Evolutionary conservation across 53 echinoderm and acorn worm genomes (phyloP), one percentile per base, ranked within the genome.

Genomic region (Glandiceps talaboti): DNA sequence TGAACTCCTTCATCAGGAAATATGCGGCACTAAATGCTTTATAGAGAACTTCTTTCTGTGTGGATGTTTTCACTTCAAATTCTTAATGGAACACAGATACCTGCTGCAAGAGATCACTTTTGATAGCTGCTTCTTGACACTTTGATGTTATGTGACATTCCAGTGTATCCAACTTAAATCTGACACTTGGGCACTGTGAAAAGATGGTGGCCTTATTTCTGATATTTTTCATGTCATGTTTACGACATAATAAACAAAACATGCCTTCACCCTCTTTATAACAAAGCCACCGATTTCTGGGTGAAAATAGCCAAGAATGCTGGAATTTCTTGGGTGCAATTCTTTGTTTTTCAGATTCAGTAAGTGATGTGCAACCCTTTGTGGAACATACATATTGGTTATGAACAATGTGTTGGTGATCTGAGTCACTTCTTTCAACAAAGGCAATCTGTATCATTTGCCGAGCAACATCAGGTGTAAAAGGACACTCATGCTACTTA

Each of bases 171-270:
- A 30, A n/a, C 33, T 82, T 82, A 28, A n/a, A 82, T n/a, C 82
- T 30, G 20, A 30, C 30, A 31, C 74, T 73, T 28, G 82, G 82
- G n/a, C 27, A 28, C 1, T 26, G 28, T 75, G 75, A 74, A 76
- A 82, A 76, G 30, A 76, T 82, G 30, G 73, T 32, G 25, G 74
- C 30, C 82, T 75, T 82, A 29, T 82, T 82, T 27, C 75, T 75
- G 27, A 29, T 28, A 33, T 74, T 75, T 75, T 33, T 75, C 1
- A 29, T 75, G 31, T 82, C 74, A 76, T 82, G 82, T 20, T 76
- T 82, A 45, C 33, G 75, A 32, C 82, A 82, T 75, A 82, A 75
- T 1, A 82, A 31, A 33, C 82, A 82, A 75, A 31, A 82, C 75
- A 82, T 74, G 12, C 82, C 82, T 31, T 31, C 31, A 32, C 82